phyloP scores from a whole-genome alignment of 2,888 invertebrate species.

The Coelogynopora nodosa region DNA sequence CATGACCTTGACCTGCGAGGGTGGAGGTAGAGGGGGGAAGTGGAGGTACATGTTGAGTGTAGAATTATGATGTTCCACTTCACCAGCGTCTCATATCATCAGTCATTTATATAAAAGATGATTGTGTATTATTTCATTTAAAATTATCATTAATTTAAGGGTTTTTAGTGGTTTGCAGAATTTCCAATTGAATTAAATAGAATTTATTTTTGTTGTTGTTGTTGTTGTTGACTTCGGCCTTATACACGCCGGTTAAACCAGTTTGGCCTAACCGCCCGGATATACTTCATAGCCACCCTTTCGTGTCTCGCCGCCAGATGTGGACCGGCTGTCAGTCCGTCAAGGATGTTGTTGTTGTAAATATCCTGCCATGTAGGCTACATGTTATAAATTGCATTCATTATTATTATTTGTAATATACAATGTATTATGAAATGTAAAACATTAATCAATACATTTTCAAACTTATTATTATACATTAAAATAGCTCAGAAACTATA shows the following conservation, averaged over 20 bases:
- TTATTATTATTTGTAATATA: not conserved
- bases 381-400: too few species aligned
- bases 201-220: not conserved
- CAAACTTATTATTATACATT: too few species aligned
- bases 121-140: too few species aligned
- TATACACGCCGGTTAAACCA: not conserved
- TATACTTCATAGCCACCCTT: not conserved
- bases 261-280: not conserved
- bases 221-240: not conserved
- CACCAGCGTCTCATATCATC: too few species aligned
- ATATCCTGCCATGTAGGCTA: too few species aligned
- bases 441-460: too few species aligned
- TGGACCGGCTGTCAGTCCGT: not conserved
- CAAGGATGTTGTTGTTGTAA: not conserved
- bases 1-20: conserved; percentile 42
- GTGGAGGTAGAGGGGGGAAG: not conserved
- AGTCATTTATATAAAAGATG: too few species aligned
- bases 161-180: too few species aligned
- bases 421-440: too few species aligned
- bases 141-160: too few species aligned
- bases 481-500: too few species aligned
- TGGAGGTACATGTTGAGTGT: not conserved
- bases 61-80: too few species aligned
- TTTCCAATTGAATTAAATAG: not conserved
- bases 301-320: not conserved